Base-by-base conservation (phyloP, 2,113 vertebrate species). In the Myotis brandtii region DNA sequence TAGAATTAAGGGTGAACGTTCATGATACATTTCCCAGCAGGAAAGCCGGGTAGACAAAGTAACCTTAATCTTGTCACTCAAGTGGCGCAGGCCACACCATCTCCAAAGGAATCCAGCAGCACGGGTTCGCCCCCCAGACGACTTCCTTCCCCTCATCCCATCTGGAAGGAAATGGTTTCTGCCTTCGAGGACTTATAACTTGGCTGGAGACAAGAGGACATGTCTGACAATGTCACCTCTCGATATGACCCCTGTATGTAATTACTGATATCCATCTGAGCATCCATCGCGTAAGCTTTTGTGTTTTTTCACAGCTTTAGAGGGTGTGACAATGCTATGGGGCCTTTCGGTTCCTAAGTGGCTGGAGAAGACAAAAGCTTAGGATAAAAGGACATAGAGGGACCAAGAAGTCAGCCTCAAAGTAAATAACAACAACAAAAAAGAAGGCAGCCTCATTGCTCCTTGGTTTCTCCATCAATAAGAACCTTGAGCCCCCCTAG, bases 1-100 rank as follows among this genome's bases (percentile, higher is more conserved):
- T 70, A 46, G 75, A 93, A 85, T 84, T 70, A 77, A 81, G 30
- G 30, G 18, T 73, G 69, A 82, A 59, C 9, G 23, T 43, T 86
- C 43, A 11, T 32, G 27, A 62, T 5, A 34, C n/a, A 23, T 43
- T 37, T 52, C 43, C 43, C 9, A 37, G 48, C 6, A 50, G 62
- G 30, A 46, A 90, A 64, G 52, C 40, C 66, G 32, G 40, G 37
- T 50, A 82, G 75, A 67, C 12, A 40, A 56, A 1, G 5, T 20
- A n/a, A 59, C 23, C 69, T 46, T 80, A 72, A 92, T 56, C 37
- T 30, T 69, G 75, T 52, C 37, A 14, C 27, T 73, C 30, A 9
- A 2, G 8, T 21, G 46, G 43, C 50, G 40, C 9, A 3, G 77
- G 20, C 10, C 10, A 27, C 27, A 70, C 25, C 89, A 81, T 34